phyloP scores from a whole-genome alignment of 2,113 vertebrate genomes.

The Amphilophus citrinellus region DNA sequence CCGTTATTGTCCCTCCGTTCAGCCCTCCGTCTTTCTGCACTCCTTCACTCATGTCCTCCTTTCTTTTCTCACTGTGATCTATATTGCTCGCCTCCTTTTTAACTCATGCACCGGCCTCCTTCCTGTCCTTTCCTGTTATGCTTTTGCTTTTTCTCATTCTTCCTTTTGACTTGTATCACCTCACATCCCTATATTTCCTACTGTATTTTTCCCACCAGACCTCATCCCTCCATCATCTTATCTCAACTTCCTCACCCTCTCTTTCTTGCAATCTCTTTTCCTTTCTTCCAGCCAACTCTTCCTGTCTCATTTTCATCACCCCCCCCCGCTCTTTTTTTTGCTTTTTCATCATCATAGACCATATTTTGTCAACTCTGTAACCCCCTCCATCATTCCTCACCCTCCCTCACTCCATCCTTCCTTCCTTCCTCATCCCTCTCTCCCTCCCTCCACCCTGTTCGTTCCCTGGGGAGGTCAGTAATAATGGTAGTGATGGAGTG shows the following conservation, averaged over 20 bases:
- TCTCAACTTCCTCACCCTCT: slow-evolving; percentile 39
- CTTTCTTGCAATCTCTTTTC: slow-evolving; percentile 44
- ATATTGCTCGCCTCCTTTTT: slow-evolving; percentile 34
- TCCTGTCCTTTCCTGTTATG: slow-evolving; percentile 34
- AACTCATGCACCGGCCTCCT: slow-evolving; percentile 32
- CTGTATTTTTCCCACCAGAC: slow-evolving; percentile 46
- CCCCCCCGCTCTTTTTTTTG: slow-evolving; percentile 59
- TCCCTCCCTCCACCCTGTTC: slow-evolving; percentile 71
- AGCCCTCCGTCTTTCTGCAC: slow-evolving; percentile 39
- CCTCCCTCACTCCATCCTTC: slow-evolving; percentile 54
- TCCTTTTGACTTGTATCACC: slow-evolving; percentile 46
- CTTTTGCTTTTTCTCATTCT: slow-evolving; percentile 49
- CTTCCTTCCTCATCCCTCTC: slow-evolving; percentile 69
- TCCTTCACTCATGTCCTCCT: slow-evolving; percentile 55
- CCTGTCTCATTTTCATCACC: slow-evolving; percentile 62
- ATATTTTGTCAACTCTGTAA: slow-evolving; percentile 73
- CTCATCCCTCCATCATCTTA: slow-evolving; percentile 63
- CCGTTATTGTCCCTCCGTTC: slow-evolving; percentile 67
- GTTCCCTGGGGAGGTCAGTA: slow-evolving; percentile 87
- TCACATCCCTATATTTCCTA: slow-evolving; percentile 42
- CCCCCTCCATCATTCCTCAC: slow-evolving; percentile 64
- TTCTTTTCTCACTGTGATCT: slow-evolving; percentile 48
- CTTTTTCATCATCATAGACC: slow-evolving; percentile 73
- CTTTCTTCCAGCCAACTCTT: slow-evolving; percentile 43
- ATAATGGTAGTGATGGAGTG: slow-evolving; percentile 90